phyloP scores from a whole-genome alignment of 2,113 vertebrate species.

The Otocyon megalotis region DNA sequence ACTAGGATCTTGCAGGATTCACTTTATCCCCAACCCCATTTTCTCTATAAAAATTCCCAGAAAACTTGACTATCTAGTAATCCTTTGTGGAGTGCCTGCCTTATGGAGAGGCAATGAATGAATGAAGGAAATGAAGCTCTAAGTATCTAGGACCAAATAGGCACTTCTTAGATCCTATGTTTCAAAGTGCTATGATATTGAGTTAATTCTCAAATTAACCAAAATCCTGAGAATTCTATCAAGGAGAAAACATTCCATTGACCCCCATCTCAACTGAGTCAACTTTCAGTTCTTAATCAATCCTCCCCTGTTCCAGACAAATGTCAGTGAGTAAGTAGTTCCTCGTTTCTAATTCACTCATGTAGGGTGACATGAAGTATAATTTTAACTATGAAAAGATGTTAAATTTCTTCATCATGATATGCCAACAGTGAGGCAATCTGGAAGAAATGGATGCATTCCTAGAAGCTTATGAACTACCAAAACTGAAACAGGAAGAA shows the following conservation, averaged over 20 bases:
- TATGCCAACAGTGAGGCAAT: too few relatives aligned
- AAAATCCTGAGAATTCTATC: background rate
- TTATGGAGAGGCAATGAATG: background rate
- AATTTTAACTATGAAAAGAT: background rate
- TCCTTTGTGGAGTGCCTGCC: background rate
- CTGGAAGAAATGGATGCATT: too few relatives aligned
- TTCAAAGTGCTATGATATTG: background rate
- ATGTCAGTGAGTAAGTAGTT: background rate
- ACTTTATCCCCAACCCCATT: slow-evolving; percentile 97
- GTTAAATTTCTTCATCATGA: background rate
- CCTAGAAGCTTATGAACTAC: too few relatives aligned
- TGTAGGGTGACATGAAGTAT: background rate
- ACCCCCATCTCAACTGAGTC: background rate
- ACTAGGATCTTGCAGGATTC: slow-evolving; percentile 98
- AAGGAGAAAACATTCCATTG: background rate
- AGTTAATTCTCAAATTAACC: background rate
- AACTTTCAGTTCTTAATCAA: background rate
- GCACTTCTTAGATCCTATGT: background rate
- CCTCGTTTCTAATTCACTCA: background rate
- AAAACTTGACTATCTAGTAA: background rate
- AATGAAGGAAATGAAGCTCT: background rate
- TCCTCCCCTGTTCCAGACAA: background rate
- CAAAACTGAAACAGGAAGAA: too few relatives aligned
- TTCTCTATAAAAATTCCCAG: background rate
- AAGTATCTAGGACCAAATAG: background rate